Evolutionary conservation across 2,888 invertebrate species (phyloP).

Genomic region (Ennomos fuscantarius): DNA sequence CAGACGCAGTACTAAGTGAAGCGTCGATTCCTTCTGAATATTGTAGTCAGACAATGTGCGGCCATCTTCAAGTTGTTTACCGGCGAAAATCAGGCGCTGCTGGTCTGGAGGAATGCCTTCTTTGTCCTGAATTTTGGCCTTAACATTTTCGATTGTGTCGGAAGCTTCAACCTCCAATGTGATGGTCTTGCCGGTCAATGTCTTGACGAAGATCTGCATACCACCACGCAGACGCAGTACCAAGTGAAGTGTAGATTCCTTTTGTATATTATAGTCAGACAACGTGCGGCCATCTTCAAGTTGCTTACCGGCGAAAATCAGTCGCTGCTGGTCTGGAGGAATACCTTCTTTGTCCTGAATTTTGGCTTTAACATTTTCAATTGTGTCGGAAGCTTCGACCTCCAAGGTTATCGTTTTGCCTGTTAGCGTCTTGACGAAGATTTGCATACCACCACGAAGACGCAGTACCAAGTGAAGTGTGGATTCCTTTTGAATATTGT

Average conservation of each 20-base stretch:
- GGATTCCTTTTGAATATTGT: conserved; percentile 41
- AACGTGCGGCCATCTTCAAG: conserved; percentile 39
- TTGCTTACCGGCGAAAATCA: conserved; percentile 40
- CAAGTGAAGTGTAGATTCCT: conserved; percentile 38
- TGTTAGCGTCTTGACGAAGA: conserved; percentile 39
- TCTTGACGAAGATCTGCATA: conserved; percentile 43
- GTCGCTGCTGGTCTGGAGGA: conserved; percentile 39
- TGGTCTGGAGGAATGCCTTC: conserved; percentile 42
- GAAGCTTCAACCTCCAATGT: conserved; percentile 39
- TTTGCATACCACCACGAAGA: conserved; percentile 43
- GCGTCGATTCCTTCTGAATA: conserved; percentile 40
- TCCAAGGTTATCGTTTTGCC: conserved; percentile 39
- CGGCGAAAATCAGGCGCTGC: conserved; percentile 39
- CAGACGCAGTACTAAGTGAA: conserved; percentile 38
- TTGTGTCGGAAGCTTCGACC: conserved; percentile 38
- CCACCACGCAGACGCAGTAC: conserved; percentile 41
- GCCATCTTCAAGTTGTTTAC: conserved; percentile 39
- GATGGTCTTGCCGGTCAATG: conserved; percentile 38
- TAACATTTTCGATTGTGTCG: conserved; percentile 39
- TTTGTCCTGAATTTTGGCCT: conserved; percentile 41
- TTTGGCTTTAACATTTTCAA: conserved; percentile 40
- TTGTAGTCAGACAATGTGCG: conserved; percentile 40
- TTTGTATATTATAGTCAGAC: conserved; percentile 40
- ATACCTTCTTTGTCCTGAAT: conserved; percentile 42
- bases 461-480: conserved; percentile 38